Conservation (phyloP, 2,797 vertebrate species). For the Falco biarmicus region DNA sequence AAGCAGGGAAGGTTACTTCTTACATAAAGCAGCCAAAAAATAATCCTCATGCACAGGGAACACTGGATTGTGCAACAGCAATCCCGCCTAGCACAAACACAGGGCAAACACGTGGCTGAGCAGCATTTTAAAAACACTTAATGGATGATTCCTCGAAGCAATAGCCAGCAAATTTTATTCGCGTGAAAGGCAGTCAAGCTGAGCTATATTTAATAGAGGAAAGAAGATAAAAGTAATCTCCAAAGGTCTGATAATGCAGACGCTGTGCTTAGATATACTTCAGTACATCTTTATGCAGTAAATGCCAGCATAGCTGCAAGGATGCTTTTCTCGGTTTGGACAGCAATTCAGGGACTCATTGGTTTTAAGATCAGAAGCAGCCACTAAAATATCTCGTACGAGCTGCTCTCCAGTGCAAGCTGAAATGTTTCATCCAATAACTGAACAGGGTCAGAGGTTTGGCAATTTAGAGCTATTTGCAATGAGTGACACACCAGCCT, state of each 20-base stretch:
- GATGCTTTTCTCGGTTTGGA: not conserved
- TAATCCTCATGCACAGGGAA: not conserved
- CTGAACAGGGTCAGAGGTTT: not conserved
- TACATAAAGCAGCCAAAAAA: not conserved
- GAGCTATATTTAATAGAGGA: slow-evolving; percentile 3
- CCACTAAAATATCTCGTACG: not conserved
- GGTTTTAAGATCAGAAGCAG: not conserved
- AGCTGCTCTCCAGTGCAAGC: not conserved
- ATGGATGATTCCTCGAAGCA: not conserved
- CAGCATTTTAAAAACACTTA: not conserved
- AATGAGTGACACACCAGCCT: not conserved
- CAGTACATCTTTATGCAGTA: not conserved
- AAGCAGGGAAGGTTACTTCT: not conserved
- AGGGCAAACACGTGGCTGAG: not conserved
- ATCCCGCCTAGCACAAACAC: not conserved
- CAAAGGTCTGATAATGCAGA: not conserved
- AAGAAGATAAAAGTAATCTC: slow-evolving; percentile 30
- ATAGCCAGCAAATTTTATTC: not conserved
- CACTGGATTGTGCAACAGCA: not conserved
- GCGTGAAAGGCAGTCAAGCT: not conserved
- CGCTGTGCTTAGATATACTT: not conserved
- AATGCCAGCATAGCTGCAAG: not conserved
- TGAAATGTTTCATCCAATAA: not conserved
- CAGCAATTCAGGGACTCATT: not conserved
- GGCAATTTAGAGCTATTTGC: not conserved